These are phyloP conservation scores for Tetramorium parvispinum DNA, from an alignment of 1,140 invertebrate genomes.

Conservation along the genomic window DNA sequence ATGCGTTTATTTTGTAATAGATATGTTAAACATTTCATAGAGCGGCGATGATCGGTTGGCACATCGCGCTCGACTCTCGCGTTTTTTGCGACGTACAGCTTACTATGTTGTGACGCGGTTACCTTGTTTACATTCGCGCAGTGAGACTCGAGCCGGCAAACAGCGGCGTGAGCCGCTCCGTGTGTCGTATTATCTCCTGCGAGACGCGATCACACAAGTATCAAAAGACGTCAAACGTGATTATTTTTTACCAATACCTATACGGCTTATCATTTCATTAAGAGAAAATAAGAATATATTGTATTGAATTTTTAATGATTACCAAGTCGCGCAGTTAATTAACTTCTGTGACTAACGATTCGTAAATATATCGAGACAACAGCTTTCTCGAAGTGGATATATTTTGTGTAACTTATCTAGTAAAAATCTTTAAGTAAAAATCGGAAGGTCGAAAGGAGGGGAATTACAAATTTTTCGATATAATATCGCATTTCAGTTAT, in stretches of 20 bases:
- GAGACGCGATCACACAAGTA: neutral
- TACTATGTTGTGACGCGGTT: slow-evolving; percentile 13
- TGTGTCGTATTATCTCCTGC: neutral
- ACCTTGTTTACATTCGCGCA: neutral
- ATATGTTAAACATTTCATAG: neutral
- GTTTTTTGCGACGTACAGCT: slow-evolving; percentile 13
- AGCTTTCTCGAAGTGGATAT: too few species aligned
- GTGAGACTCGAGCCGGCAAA: neutral
- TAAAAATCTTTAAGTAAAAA: too few species aligned
- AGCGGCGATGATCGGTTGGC: neutral
- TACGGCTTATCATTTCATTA: neutral
- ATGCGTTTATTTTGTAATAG: neutral
- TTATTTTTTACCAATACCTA: neutral
- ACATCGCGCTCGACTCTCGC: neutral
- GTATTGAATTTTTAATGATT: too few species aligned
- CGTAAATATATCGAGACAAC: too few species aligned
- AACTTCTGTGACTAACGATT: too few species aligned
- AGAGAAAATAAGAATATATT: too few species aligned
- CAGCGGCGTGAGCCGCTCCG: neutral
- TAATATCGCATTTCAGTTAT: too few species aligned
- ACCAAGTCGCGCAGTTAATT: too few species aligned
- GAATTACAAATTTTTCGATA: too few species aligned
- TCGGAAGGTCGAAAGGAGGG: too few species aligned
- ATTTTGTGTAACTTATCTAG: too few species aligned
- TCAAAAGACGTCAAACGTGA: neutral